Conservation (phyloP, 2,888 invertebrate genomes). For the Ichneumon xanthorius region DNA sequence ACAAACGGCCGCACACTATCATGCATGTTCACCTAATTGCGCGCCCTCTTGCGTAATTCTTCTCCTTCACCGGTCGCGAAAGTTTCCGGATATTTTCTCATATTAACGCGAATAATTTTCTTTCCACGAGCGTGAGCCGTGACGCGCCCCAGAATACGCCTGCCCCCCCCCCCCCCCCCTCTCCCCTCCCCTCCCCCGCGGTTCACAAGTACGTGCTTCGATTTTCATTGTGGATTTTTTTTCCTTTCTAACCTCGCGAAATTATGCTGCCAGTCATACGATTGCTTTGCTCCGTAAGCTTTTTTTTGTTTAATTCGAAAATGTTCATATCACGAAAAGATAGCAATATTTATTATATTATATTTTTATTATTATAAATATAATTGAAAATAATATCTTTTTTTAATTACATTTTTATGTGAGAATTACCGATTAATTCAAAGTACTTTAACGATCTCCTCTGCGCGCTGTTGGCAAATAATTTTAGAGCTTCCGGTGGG, state of each 20-base stretch:
- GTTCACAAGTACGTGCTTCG: constrained; percentile 29
- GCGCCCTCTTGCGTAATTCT: constrained; percentile 49
- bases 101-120: constrained; percentile 53
- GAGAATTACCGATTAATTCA: background rate
- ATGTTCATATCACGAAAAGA: background rate
- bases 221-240: constrained; percentile 27
- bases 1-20: constrained; percentile 11
- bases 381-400: no score
- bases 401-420: no score
- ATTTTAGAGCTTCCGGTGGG: constrained; percentile 26
- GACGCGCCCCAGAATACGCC: constrained; percentile 7
- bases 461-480: background rate
- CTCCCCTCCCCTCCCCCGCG: background rate
- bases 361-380: background rate
- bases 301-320: background rate
- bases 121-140: constrained; percentile 4
- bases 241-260: background rate
- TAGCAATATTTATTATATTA: background rate
- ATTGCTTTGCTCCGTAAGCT: background rate
- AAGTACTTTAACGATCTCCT: background rate
- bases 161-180: background rate
- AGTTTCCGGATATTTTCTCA: constrained; percentile 63
- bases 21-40: constrained; percentile 53
- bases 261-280: background rate
- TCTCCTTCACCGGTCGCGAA: constrained; percentile 50